Conservation (phyloP, 2,113 vertebrate genomes). For the Callopanchax toddi region DNA sequence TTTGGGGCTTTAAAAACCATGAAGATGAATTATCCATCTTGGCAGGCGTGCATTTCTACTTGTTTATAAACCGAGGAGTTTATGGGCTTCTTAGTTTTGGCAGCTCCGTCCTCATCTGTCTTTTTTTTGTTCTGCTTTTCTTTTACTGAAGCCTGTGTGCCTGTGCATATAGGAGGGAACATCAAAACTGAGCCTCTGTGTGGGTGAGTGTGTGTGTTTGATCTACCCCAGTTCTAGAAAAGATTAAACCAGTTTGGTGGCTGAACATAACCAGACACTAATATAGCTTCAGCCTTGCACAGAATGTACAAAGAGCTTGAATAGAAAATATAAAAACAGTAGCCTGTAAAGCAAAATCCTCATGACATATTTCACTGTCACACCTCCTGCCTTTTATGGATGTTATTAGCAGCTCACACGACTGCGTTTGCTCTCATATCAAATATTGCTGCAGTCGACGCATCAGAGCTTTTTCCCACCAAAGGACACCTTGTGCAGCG, state of each 20-base stretch:
- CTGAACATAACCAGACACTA: not conserved
- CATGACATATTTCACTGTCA: conserved; percentile 1
- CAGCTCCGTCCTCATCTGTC: conserved; percentile 46
- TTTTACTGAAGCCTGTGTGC: conserved; percentile 18
- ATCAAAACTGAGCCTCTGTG: conserved; percentile 3
- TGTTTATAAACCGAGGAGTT: conserved; percentile 61
- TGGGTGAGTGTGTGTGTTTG: not conserved
- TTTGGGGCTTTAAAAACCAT: conserved; percentile 37
- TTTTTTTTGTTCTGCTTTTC: conserved; percentile 18
- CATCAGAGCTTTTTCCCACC: not conserved
- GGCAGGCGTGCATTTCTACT: conserved; percentile 48
- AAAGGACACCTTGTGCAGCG: conserved; percentile 9
- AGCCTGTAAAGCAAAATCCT: not conserved
- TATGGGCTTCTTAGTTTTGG: conserved; percentile 48
- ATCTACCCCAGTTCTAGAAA: not conserved
- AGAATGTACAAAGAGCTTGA: too few relatives aligned
- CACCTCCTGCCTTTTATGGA: conserved; percentile 1
- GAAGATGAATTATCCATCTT: conserved; percentile 60
- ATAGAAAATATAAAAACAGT: not conserved
- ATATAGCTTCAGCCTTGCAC: not conserved
- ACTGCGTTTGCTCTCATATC: not conserved
- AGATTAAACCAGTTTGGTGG: not conserved
- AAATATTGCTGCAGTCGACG: conserved; percentile 1
- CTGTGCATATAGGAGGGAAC: conserved; percentile 23
- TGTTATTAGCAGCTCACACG: not conserved